phyloP scores from a whole-genome alignment of 1,140 invertebrate genomes.

The Neotoxoptera formosana region DNA sequence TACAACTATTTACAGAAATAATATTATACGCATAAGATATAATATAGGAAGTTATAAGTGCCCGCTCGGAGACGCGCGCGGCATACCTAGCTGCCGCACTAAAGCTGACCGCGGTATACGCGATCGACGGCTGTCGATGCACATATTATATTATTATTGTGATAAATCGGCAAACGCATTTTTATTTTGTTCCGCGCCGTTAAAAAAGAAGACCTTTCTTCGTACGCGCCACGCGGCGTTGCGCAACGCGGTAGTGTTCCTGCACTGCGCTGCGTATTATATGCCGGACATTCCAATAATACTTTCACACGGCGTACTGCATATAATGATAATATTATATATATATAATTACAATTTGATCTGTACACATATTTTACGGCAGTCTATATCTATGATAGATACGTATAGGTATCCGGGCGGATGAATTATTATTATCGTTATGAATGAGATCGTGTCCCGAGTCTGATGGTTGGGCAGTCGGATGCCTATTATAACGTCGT shows the following conservation, averaged over 20 bases:
- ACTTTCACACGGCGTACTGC: conserved; percentile 6
- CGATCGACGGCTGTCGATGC: not conserved
- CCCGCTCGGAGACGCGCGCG: not conserved
- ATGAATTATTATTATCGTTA: conserved; percentile 27
- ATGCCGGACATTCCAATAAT: conserved; percentile 8
- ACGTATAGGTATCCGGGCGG: not conserved
- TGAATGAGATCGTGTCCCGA: not conserved
- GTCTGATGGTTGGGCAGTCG: not conserved
- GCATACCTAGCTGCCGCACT: not conserved
- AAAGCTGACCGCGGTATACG: not conserved
- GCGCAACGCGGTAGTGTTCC: not conserved
- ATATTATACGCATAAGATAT: not conserved
- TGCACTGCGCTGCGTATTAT: not conserved
- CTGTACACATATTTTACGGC: not conserved
- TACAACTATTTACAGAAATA: not conserved
- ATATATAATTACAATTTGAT: conserved; percentile 43
- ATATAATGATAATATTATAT: not conserved
- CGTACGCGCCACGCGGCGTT: not conserved
- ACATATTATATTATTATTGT: too few relatives aligned
- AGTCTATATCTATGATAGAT: too few relatives aligned
- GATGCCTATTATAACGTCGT: not conserved
- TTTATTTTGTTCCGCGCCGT: not conserved
- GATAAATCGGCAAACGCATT: not conserved
- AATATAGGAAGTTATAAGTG: too few relatives aligned
- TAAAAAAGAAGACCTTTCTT: not conserved